Base-by-base conservation (phyloP, 2,888 invertebrate species). In the Erebia epiphron region DNA sequence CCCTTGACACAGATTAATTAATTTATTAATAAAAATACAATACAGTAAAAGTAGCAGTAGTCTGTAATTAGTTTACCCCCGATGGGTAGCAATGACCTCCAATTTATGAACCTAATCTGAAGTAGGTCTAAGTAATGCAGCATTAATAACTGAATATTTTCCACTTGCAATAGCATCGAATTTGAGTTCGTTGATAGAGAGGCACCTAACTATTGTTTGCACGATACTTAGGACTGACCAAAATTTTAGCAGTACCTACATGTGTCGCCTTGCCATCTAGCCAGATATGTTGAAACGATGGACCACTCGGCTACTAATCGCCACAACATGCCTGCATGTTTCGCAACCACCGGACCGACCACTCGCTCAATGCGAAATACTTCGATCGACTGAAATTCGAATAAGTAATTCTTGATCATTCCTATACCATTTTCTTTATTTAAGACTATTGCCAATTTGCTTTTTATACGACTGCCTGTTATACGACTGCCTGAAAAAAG, bases 241-340 rank as follows among this genome's bases (percentile, higher is more conserved):
- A 85, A 84, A 85, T 87, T 83, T 83, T 80, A 78, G 77, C 78
- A 78, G 79, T 79, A 82, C n/a, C n/a, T n/a, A n/a, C 83, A 81
- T 83, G 83, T 83, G 84, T 79, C 81, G 77, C 79, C 78, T 79
- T 79, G 83, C 83, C 82, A 81, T 83, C 82, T 83, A 80, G 82
- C 78, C 83, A 83, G 83, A 82, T 88, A 82, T 92, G 89, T 90
- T 80, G 91, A 88, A 90, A 92, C 86, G 89, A 91, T 91, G 90
- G 83, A 83, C 86, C 86, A 88, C 84, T 87, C 86, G 85, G 82
- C 85, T 86, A 83, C 89, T 91, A 91, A 91, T 91, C 88, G 88
- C 87, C 86, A 86, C 88, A 86, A 86, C 90, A 89, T 90, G 88
- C 87, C 84, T 76, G 76, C 74, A 68, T 78, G 83, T 92, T 89